Base-by-base conservation (phyloP, 2,888 invertebrate species). In the Bursaphelenchus okinawaensis region DNA sequence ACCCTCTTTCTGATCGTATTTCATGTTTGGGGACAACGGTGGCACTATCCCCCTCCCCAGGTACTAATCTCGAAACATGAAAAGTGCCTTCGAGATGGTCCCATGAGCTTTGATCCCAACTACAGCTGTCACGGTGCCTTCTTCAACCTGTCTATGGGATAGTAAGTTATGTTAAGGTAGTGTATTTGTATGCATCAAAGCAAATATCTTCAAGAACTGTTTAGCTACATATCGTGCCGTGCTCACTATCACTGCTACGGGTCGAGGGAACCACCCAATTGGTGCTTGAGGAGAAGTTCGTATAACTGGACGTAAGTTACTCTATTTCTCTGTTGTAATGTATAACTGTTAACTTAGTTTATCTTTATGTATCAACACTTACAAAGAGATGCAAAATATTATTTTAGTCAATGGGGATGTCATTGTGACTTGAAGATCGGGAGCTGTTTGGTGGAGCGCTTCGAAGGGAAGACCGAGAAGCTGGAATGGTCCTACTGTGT, bases 401-500 rank as follows among this genome's bases (percentile, higher is more conserved):
- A 19, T 52, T 52, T 19, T 23, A 52, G 20, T 12, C 22, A 23
- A 22, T 23, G 52, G 24, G 57, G 57, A 29, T 57, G 57, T 29
- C 57, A 57, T 55, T 57, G 60, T 50, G 60, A 59, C 7, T 20
- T 23, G 26, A 59, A 59, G 28, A 59, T 59, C 20, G 60, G 60
- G 9, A 51, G 51, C 6, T 59, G 60, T 52, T 12, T 59, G 12
- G 60, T 59, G 50, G 60, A 59, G 24, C 12, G 60, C 9, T 59
- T 22, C 27, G 3, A 59, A 40, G 51, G 40, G 20, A 20, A 4
- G 9, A 50, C 20, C 19, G 26, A 59, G 51, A 40, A 40, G n/a
- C 50, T 59, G n/a, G 60, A 59, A 7, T 59, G 60, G 60, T 40
- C 60, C 8, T 59, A 59, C 51, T 59, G 60, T 24, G 40, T 59